Evolutionary conservation across 2,113 vertebrate genomes (phyloP).

Genomic region (Ellobius talpinus): DNA sequence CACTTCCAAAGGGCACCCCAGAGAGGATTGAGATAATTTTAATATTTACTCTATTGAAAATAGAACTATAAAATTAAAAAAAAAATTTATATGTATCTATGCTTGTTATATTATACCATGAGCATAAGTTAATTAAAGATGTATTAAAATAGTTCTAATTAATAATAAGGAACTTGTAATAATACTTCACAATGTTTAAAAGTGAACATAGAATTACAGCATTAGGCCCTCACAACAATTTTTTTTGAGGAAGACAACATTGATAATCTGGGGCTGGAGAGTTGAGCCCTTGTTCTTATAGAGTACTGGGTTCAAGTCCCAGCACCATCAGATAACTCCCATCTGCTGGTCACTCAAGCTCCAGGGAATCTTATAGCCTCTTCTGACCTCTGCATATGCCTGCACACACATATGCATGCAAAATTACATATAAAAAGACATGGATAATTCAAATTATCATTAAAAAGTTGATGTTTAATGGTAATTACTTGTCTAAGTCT

Average conservation of each 20-base stretch:
- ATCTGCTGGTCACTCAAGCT: neutral
- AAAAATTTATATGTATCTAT: neutral
- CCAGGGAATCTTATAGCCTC: neutral
- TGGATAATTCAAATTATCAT: neutral
- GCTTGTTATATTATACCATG: neutral
- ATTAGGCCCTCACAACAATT: neutral
- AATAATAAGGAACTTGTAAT: neutral
- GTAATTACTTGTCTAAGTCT: neutral
- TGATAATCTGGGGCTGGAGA: neutral
- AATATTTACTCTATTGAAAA: neutral
- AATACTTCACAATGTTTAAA: neutral
- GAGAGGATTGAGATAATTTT: neutral
- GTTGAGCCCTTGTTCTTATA: neutral
- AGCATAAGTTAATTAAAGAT: neutral
- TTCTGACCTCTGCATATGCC: neutral
- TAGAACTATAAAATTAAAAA: neutral
- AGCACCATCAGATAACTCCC: neutral
- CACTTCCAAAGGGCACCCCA: neutral
- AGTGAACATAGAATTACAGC: neutral
- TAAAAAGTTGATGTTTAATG: neutral
- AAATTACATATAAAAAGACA: neutral
- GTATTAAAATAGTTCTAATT: neutral
- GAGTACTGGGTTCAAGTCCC: neutral
- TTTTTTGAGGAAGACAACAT: neutral
- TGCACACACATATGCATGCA: neutral